Evolutionary conservation across 2,888 invertebrate species (phyloP).

Genomic region (Eutolmus rufibarbis): DNA sequence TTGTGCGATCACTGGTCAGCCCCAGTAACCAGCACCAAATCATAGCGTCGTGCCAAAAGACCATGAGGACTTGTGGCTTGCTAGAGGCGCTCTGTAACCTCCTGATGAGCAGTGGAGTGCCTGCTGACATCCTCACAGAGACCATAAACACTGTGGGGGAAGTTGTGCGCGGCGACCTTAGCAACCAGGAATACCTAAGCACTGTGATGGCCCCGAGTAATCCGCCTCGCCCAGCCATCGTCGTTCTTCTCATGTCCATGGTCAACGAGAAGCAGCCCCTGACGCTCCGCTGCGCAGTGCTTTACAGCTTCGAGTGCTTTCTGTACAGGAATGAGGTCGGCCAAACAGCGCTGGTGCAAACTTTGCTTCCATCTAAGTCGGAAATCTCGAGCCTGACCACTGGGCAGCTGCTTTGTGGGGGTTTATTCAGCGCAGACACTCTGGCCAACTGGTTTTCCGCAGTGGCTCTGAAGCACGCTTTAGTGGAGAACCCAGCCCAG

Average conservation of each 20-base stretch:
- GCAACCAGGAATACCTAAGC: constrained; percentile 91
- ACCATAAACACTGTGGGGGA: constrained; percentile 95
- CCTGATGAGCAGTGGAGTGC: constrained; percentile 94
- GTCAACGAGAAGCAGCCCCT: constrained; percentile 98
- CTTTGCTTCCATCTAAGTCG: constrained; percentile 85
- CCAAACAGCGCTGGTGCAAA: constrained; percentile 88
- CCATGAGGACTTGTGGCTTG: constrained; percentile 84
- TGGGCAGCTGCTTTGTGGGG: constrained; percentile 92
- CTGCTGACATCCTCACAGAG: constrained; percentile 94
- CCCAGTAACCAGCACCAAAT: constrained; percentile 92
- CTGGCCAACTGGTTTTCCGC: constrained; percentile 96
- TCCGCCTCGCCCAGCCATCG: constrained; percentile 92
- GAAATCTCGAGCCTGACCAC: constrained; percentile 76
- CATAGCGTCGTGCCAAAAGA: constrained; percentile 82
- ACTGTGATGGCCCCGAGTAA: constrained; percentile 90
- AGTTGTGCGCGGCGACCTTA: constrained; percentile 83
- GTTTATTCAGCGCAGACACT: constrained; percentile 86
- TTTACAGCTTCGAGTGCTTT: constrained; percentile 97
- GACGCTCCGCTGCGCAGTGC: constrained; percentile 85
- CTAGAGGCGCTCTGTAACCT: constrained; percentile 85
- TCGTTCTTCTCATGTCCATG: constrained; percentile 97
- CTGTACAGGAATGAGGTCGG: constrained; percentile 90
- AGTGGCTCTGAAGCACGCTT: constrained; percentile 86
- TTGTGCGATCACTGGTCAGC: constrained; percentile 89
- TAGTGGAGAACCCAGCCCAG: constrained; percentile 83